phyloP scores from a whole-genome alignment of 2,888 invertebrate species.

The Criorhina ranunculi region DNA sequence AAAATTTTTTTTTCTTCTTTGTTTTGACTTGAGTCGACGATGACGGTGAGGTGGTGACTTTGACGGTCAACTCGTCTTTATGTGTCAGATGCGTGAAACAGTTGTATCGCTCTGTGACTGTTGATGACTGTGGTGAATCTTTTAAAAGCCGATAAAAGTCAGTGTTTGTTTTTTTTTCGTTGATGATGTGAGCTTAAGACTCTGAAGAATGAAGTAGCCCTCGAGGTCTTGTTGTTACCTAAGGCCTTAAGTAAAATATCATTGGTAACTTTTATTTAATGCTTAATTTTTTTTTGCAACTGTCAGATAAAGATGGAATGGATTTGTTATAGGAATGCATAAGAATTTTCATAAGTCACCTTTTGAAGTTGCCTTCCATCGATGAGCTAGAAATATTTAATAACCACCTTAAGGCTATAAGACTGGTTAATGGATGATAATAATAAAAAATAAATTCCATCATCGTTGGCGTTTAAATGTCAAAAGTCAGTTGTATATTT shows the following conservation, averaged over 20 bases:
- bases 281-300: not conserved
- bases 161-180: not conserved
- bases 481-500: slow-evolving; percentile 62
- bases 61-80: slow-evolving; percentile 44
- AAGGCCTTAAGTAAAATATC: not conserved
- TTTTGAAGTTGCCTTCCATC: not conserved
- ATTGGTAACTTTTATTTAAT: slow-evolving; percentile 20
- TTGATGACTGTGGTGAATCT: slow-evolving; percentile 14
- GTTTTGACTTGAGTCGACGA: slow-evolving; percentile 59
- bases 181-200: slow-evolving; percentile 23
- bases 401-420: slow-evolving; percentile 22
- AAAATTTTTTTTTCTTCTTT: slow-evolving; percentile 29
- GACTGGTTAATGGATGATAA: slow-evolving; percentile 19
- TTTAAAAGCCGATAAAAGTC: slow-evolving; percentile 1
- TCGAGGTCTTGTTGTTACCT: slow-evolving; percentile 49
- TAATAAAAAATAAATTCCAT: slow-evolving; percentile 45
- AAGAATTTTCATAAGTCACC: slow-evolving; percentile 15
- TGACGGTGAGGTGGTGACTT: slow-evolving; percentile 16
- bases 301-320: slow-evolving; percentile 12
- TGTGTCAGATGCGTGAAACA: slow-evolving; percentile 53
- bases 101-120: slow-evolving; percentile 18
- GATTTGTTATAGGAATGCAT: not conserved
- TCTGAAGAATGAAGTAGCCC: slow-evolving; percentile 46
- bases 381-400: not conserved
- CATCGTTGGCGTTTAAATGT: slow-evolving; percentile 24